Percentiles rank a stretch among this genome's conserved stretches.
Evolutionary conservation across 1,140 invertebrate species (phyloP).

Genomic region (Trypoxylus dichotomus): DNA sequence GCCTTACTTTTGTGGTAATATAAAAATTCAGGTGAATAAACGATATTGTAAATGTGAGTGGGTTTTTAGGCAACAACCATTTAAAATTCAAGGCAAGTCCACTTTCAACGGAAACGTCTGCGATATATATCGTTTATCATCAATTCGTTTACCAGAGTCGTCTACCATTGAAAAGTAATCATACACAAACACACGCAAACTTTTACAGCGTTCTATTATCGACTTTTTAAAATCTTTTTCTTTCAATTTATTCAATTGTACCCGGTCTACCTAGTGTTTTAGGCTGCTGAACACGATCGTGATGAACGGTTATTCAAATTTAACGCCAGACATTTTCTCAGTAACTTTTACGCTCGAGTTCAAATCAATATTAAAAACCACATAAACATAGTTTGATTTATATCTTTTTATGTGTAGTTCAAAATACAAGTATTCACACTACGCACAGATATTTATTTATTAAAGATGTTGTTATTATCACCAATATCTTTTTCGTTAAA

Average conservation of each 20-base stretch:
- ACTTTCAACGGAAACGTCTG: background rate
- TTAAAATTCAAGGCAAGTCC: background rate
- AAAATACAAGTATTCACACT: too few species aligned
- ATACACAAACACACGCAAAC: background rate
- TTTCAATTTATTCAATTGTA: background rate
- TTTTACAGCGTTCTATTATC: background rate
- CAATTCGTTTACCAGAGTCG: background rate
- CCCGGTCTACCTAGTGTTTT: background rate
- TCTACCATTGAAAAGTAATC: background rate
- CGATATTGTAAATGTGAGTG: too few species aligned
- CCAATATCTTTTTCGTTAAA: too few species aligned
- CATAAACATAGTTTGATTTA: background rate
- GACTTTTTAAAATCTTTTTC: background rate
- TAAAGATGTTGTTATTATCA: too few species aligned
- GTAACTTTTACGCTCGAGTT: background rate
- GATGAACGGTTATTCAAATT: background rate
- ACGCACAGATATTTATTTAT: too few species aligned
- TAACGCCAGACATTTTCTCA: background rate
- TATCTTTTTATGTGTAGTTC: too few species aligned
- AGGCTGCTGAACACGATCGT: background rate
- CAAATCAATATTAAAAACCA: background rate
- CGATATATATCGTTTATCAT: slow-evolving; percentile 19
- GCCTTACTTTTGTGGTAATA: too few species aligned
- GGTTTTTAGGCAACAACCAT: background rate
- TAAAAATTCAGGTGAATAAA: too few species aligned